Percentiles rank a stretch among this genome's conserved stretches.
phyloP scores from a whole-genome alignment of 2,797 vertebrate species.

The Gila robusta region DNA sequence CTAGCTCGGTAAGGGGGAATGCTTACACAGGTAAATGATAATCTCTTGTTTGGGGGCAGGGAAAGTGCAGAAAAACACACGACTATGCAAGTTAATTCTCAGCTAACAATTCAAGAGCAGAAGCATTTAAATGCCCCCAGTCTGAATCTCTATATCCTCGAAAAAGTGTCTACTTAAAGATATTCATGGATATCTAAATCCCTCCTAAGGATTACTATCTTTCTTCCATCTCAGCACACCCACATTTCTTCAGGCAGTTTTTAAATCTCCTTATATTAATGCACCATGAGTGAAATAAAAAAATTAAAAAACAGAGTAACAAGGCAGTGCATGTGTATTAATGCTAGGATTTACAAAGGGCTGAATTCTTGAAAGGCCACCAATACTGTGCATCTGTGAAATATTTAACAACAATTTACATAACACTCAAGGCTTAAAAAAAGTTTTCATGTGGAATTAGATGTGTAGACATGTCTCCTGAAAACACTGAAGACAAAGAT shows the following conservation, averaged over 20 bases:
- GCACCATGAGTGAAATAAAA: slow-evolving; percentile 60
- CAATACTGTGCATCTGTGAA: slow-evolving; percentile 66
- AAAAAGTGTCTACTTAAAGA: slow-evolving; percentile 66
- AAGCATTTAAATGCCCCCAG: slow-evolving; percentile 23
- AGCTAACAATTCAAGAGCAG: slow-evolving; percentile 40
- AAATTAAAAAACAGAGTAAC: slow-evolving; percentile 70
- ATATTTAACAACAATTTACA: slow-evolving; percentile 74
- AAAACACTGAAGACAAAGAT: not conserved
- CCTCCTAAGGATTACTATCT: slow-evolving; percentile 80
- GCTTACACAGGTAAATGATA: slow-evolving; percentile 48
- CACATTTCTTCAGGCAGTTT: slow-evolving; percentile 65
- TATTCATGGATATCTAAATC: slow-evolving; percentile 79
- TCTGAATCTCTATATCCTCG: slow-evolving; percentile 18
- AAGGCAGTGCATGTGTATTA: slow-evolving; percentile 79
- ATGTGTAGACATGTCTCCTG: not conserved
- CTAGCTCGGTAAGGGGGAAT: slow-evolving; percentile 9
- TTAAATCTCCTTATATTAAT: slow-evolving; percentile 69
- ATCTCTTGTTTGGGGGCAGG: slow-evolving; percentile 65
- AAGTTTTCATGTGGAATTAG: not conserved
- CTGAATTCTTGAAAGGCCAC: slow-evolving; percentile 69
- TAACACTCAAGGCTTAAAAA: slow-evolving; percentile 67
- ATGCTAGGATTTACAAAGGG: slow-evolving; percentile 61
- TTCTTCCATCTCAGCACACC: slow-evolving; percentile 72
- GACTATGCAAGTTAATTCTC: slow-evolving; percentile 49
- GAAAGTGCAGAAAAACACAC: slow-evolving; percentile 38